Base-by-base conservation (phyloP, 1,140 invertebrate genomes). In the Piezodorus guildinii region DNA sequence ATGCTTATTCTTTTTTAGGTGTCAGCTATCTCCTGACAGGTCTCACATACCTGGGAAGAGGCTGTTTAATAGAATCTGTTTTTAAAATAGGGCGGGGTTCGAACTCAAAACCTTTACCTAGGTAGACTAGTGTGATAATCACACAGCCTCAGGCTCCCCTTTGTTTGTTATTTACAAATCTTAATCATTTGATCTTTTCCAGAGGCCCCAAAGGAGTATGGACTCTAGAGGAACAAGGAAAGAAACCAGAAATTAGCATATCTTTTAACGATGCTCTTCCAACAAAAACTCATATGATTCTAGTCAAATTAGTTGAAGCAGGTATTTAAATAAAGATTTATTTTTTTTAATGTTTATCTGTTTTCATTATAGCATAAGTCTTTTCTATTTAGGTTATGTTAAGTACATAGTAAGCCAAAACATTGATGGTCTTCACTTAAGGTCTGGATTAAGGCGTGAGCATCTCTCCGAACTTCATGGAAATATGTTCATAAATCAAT, bases 401-500 rank as follows among this genome's bases (percentile, higher is more conserved):
- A 85, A 95, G 64, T 96, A 89, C 74, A 81, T 98, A 21, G 81
- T 98, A 10, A 96, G 91, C 72, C 96, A 99, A 76, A 99, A 99
- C 78, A 96, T 99, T 71, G 96, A 99, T 82, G 96, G 95, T 0
- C 77, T 99, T 27, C 94, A 98, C 79, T 76, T 96, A n/a, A 82
- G 88, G 70, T 94, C 91, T 45, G 94, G 94, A 16, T 75, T 98
- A 65, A 75, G 82, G 15, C 79, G 94, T 63, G 81, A 85, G 68
- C 77, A 85, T 73, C 75, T 99, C 62, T 84, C 94, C 43, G 96
- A 99, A 77, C 77, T 99, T 30, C 96, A 99, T 81, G 96, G 96
- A 43, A 98, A 99, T 74, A 97, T 99, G 87, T 98, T 96, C 76
- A 81, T 91, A 52, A 94, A 97, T 76, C 86, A 95, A 72, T 99